Percentiles rank a stretch among this genome's conserved stretches.
These are phyloP conservation scores for Brachionus asplanchnoidis DNA, from an alignment of 1,140 invertebrate genomes.

Conservation along the genomic window DNA sequence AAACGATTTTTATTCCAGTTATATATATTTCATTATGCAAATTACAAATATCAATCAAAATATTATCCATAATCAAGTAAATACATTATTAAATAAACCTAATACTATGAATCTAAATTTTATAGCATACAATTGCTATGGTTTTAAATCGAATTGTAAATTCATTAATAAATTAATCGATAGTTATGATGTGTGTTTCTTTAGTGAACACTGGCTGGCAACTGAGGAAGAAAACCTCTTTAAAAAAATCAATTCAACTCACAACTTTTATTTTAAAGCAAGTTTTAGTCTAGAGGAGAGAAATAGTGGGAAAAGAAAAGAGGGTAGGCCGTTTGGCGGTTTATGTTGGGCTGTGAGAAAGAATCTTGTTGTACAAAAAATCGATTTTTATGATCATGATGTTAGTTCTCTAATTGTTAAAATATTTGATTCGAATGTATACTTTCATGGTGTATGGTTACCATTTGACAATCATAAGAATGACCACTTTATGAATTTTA, in stretches of 20 bases:
- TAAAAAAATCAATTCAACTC: not conserved
- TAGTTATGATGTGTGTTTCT: not conserved
- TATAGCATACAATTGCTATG: not conserved
- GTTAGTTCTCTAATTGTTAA: not conserved
- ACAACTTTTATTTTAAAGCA: not conserved
- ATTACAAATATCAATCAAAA: no score
- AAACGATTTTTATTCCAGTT: no score
- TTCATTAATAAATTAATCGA: not conserved
- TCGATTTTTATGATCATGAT: not conserved
- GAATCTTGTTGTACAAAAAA: not conserved
- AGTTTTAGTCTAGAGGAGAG: not conserved
- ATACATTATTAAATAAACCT: no score
- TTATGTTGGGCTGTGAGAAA: not conserved
- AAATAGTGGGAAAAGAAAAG: not conserved
- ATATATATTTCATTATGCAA: no score
- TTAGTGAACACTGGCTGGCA: not conserved
- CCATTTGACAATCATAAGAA: not conserved
- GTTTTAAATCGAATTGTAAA: constrained; percentile 1
- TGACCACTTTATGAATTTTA: not conserved
- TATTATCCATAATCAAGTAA: no score
- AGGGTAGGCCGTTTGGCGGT: not conserved
- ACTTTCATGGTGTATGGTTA: not conserved
- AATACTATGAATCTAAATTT: no score
- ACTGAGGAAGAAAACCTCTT: not conserved
- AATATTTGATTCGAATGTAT: no score